Percentiles rank a stretch among this genome's conserved stretches.
Evolutionary conservation across 2,888 invertebrate genomes (phyloP).

Genomic region (Spisula solida): DNA sequence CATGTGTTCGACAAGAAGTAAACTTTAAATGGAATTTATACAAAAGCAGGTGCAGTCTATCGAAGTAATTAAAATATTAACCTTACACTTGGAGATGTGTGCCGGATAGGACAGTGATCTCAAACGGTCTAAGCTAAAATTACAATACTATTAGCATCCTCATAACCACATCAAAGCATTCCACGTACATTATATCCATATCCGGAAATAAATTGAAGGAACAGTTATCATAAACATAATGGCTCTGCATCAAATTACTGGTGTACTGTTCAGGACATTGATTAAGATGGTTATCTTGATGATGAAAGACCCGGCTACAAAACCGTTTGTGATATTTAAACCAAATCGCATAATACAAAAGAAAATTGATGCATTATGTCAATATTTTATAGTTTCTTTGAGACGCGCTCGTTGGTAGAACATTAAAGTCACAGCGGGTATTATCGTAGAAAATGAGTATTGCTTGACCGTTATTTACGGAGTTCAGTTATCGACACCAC

Average conservation of each 20-base stretch:
- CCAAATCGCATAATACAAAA: background rate
- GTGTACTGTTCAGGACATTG: background rate
- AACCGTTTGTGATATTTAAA: background rate
- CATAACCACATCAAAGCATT: background rate
- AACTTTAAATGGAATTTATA: too few relatives aligned
- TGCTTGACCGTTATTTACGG: background rate
- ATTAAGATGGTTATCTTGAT: background rate
- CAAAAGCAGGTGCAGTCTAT: too few relatives aligned
- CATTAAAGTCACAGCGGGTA: background rate
- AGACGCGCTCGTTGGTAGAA: background rate
- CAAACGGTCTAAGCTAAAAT: too few relatives aligned
- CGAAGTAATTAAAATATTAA: too few relatives aligned
- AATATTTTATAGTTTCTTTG: background rate
- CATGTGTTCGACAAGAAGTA: too few relatives aligned
- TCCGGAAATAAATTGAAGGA: background rate
- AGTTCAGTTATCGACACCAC: background rate
- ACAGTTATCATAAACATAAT: background rate
- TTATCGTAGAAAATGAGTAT: background rate
- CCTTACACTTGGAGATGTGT: too few relatives aligned
- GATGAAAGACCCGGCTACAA: background rate
- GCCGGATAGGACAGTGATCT: too few relatives aligned
- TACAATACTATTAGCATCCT: too few relatives aligned
- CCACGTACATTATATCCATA: background rate
- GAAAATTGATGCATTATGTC: conserved; percentile 4
- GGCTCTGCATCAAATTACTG: background rate